phyloP scores from a whole-genome alignment of 2,888 invertebrate species.

The Pinctada fucata region DNA sequence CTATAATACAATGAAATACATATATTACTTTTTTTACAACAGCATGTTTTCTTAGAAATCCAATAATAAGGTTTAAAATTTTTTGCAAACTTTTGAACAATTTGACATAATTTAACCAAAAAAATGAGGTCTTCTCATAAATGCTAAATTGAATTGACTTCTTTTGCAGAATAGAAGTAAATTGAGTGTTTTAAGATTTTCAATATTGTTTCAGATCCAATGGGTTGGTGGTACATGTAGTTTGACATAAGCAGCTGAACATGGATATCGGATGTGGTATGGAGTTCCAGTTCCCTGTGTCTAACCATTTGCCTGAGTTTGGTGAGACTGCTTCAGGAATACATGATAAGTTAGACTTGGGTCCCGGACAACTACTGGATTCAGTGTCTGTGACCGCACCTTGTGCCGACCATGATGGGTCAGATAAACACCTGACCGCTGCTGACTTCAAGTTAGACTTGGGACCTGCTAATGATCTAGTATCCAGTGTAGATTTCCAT shows the following conservation, averaged over 20 bases:
- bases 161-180: no score
- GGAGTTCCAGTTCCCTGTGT: slow-evolving; percentile 36
- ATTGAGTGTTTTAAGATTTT: no score
- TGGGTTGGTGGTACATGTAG: no score
- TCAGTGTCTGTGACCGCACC: slow-evolving; percentile 24
- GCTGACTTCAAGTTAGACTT: slow-evolving; percentile 41
- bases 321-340: slow-evolving; percentile 20
- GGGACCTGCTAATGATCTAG: slow-evolving; percentile 42
- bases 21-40: no score
- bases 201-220: no score
- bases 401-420: slow-evolving; percentile 26
- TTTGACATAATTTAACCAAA: no score
- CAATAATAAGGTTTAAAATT: no score
- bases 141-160: no score
- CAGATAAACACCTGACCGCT: slow-evolving; percentile 35
- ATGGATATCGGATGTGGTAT: slow-evolving; percentile 41
- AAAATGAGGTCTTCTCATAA: no score
- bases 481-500: slow-evolving; percentile 35
- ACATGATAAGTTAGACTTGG: slow-evolving; percentile 28
- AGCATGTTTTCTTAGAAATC: no score
- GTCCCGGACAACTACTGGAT: slow-evolving; percentile 34
- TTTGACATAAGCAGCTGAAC: background rate
- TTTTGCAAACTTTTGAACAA: no score
- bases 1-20: no score
- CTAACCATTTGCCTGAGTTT: slow-evolving; percentile 29